phyloP scores from a whole-genome alignment of 2,888 invertebrate species.

The Mimas tiliae region DNA sequence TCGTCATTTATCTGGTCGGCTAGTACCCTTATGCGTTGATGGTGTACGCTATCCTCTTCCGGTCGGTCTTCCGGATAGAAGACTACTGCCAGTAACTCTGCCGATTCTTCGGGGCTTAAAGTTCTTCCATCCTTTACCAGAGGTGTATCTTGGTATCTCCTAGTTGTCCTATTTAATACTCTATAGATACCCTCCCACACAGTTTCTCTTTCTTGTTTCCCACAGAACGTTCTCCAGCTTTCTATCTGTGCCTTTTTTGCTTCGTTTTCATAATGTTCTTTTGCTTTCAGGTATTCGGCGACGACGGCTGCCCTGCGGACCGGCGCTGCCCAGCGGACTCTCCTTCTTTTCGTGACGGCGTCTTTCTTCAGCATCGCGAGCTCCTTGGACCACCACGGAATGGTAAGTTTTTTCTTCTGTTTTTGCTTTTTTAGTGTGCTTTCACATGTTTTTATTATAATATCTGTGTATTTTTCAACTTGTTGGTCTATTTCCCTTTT shows the following conservation, averaged over 20 bases:
- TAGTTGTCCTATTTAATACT: slow-evolving; percentile 24
- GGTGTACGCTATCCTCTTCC: not conserved
- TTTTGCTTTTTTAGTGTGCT: slow-evolving; percentile 15
- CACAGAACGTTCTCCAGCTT: slow-evolving; percentile 38
- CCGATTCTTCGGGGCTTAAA: not conserved
- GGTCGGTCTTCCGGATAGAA: not conserved
- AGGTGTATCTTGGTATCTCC: slow-evolving; percentile 24
- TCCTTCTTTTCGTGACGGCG: slow-evolving; percentile 31
- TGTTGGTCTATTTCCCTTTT: slow-evolving; percentile 27
- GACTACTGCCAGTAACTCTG: not conserved
- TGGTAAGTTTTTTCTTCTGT: not conserved
- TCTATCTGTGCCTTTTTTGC: slow-evolving; percentile 28
- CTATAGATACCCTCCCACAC: slow-evolving; percentile 32
- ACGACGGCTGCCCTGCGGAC: slow-evolving; percentile 32
- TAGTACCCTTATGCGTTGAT: not conserved
- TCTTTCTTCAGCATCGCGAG: slow-evolving; percentile 32
- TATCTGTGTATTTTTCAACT: slow-evolving; percentile 9
- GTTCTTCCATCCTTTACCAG: not conserved
- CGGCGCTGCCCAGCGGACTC: slow-evolving; percentile 36
- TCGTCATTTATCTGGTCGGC: no score
- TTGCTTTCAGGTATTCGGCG: slow-evolving; percentile 30
- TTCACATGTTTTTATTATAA: slow-evolving; percentile 25
- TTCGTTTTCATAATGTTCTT: slow-evolving; percentile 32
- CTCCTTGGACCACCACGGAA: slow-evolving; percentile 39
- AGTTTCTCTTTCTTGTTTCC: slow-evolving; percentile 28